Percentiles rank a stretch among this genome's conserved stretches.
Evolutionary conservation across 2,888 invertebrate genomes (phyloP).

Genomic region (Anorthoa munda): DNA sequence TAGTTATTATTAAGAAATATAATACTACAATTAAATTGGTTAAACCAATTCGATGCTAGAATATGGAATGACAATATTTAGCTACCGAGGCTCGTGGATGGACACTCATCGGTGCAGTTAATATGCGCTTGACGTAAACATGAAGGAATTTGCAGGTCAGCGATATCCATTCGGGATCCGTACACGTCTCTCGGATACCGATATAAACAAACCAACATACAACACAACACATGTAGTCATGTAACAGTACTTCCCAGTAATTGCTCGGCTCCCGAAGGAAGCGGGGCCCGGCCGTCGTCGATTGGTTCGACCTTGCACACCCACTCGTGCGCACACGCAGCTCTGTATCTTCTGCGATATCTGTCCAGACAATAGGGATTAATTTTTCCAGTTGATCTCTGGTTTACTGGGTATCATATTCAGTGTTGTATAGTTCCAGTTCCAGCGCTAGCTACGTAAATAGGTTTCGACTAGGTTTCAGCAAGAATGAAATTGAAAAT

Average conservation of each 20-base stretch:
- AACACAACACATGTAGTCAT: conserved; percentile 53
- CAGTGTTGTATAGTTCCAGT: conserved; percentile 5
- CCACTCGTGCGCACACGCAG: conserved; percentile 62
- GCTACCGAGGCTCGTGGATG: too few relatives aligned
- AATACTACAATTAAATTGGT: too few relatives aligned
- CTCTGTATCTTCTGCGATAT: conserved; percentile 38
- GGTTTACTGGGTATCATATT: conserved; percentile 32
- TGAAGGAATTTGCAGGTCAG: too few relatives aligned
- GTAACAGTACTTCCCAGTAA: conserved; percentile 49
- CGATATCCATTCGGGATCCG: too few relatives aligned
- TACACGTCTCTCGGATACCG: conserved; percentile 13
- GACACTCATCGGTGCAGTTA: too few relatives aligned
- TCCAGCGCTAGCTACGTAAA: not conserved
- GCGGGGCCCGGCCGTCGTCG: conserved; percentile 58
- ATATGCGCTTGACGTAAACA: too few relatives aligned
- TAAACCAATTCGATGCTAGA: too few relatives aligned
- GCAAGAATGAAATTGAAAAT: not conserved
- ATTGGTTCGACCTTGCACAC: conserved; percentile 72
- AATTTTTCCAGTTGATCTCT: conserved; percentile 59
- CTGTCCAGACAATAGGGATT: conserved; percentile 47
- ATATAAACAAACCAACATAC: conserved; percentile 48
- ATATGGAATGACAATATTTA: too few relatives aligned
- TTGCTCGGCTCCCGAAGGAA: conserved; percentile 69
- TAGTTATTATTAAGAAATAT: too few relatives aligned
- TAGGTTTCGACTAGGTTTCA: not conserved